These are phyloP conservation scores for Polypterus bichir DNA, from an alignment of 2,113 vertebrate species.

Conservation along the genomic window DNA sequence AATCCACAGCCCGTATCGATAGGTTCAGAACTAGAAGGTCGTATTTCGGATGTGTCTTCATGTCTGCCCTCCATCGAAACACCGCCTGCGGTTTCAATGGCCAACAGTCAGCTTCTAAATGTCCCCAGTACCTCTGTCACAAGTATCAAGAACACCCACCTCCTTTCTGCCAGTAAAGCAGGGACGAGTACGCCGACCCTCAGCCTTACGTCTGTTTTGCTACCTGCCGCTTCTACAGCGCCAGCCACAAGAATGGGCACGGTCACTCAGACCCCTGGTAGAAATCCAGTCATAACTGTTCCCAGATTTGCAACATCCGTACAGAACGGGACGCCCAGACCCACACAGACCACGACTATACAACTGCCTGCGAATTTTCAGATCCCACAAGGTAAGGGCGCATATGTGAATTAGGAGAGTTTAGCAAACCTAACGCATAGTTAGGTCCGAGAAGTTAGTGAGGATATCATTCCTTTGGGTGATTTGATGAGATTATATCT, in stretches of 20 bases:
- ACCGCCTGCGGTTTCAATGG: too few species aligned
- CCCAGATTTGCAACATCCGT: conserved; percentile 37
- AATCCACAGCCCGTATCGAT: too few species aligned
- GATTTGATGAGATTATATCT: background rate
- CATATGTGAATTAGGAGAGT: background rate
- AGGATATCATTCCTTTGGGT: background rate
- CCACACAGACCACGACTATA: conserved; percentile 36
- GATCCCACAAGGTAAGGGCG: conserved; percentile 67
- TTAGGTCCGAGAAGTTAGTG: background rate
- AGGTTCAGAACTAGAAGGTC: too few species aligned
- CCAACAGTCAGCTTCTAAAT: too few species aligned
- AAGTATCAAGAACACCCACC: too few species aligned
- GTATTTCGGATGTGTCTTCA: too few species aligned
- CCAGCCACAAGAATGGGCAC: conserved; percentile 22
- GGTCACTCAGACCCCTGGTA: conserved; percentile 26
- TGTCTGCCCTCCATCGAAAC: too few species aligned
- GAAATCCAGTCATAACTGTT: conserved; percentile 33
- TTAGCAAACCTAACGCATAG: background rate
- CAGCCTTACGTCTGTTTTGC: too few species aligned
- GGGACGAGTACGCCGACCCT: too few species aligned
- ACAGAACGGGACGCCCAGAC: conserved; percentile 32
- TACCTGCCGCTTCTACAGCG: conserved; percentile 11
- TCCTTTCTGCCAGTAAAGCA: too few species aligned
- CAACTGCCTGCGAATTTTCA: conserved; percentile 71
- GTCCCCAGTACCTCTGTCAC: too few species aligned